Evolutionary conservation across 2,888 invertebrate genomes (phyloP).

Genomic region (Drymonia ruficornis): DNA sequence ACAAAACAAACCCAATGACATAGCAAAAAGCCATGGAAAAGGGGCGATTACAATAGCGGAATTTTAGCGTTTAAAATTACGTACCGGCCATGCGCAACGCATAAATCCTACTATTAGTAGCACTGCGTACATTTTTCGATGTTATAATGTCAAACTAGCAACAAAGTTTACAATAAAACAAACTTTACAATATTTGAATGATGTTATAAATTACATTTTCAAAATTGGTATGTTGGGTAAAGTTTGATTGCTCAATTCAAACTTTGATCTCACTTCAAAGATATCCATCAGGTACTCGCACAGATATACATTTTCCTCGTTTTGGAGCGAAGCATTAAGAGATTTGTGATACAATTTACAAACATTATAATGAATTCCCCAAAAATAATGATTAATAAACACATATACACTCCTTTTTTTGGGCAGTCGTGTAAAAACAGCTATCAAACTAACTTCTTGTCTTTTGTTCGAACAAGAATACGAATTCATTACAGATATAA

Average conservation of each 20-base stretch:
- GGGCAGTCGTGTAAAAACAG: no score
- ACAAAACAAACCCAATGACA: slow-evolving; percentile 20
- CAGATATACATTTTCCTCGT: neutral
- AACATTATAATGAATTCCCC: no score
- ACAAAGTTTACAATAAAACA: no score
- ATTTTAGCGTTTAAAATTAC: slow-evolving; percentile 28
- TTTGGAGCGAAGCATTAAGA: neutral
- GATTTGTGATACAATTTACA: neutral
- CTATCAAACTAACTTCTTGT: no score
- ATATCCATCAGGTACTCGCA: slow-evolving; percentile 33
- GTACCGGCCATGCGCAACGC: slow-evolving; percentile 19
- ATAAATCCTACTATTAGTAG: slow-evolving; percentile 20
- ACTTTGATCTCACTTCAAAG: slow-evolving; percentile 59
- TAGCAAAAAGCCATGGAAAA: slow-evolving; percentile 21
- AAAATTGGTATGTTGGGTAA: slow-evolving; percentile 40
- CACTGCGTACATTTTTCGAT: neutral
- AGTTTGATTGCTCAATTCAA: slow-evolving; percentile 70
- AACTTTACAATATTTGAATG: no score
- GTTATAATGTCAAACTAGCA: no score
- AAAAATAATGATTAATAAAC: no score
- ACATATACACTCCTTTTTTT: no score
- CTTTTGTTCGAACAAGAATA: no score
- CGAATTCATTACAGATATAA: no score
- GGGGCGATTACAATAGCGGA: slow-evolving; percentile 22
- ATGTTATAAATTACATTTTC: slow-evolving; percentile 6